Conservation (phyloP, 2,888 invertebrate species). For the Watsonalla binaria region DNA sequence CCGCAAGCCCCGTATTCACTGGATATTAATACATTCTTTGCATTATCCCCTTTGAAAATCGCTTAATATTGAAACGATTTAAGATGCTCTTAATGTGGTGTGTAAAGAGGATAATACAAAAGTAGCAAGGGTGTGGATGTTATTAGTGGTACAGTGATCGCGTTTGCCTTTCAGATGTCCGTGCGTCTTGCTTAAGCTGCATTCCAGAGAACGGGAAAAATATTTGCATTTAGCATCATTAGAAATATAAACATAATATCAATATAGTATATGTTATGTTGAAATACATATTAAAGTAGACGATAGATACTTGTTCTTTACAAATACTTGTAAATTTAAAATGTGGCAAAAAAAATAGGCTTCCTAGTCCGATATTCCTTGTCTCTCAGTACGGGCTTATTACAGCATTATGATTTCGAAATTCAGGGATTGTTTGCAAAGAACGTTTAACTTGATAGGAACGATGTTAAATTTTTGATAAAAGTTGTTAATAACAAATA, state of each 20-base stretch:
- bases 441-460: background rate
- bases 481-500: background rate
- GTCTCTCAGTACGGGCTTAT: too few species aligned
- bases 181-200: constrained; percentile 69
- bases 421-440: too few species aligned
- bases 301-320: too few species aligned
- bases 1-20: constrained; percentile 43
- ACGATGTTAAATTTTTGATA: background rate
- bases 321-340: too few species aligned
- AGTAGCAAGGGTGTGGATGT: constrained; percentile 35
- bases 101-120: constrained; percentile 26
- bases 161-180: constrained; percentile 43
- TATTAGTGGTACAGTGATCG: constrained; percentile 25
- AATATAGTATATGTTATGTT: too few species aligned
- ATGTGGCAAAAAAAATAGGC: too few species aligned
- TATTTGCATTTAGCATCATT: constrained; percentile 26
- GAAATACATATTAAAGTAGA: too few species aligned
- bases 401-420: too few species aligned
- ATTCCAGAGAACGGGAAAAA: constrained; percentile 55
- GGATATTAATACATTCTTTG: constrained; percentile 37
- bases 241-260: background rate
- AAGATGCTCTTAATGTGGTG: constrained; percentile 1
- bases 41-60: constrained; percentile 23
- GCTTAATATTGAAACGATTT: background rate
- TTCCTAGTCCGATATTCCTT: too few species aligned